Evolutionary conservation across 2,888 invertebrate species (phyloP).

Genomic region (Tetramorium bicarinatum): DNA sequence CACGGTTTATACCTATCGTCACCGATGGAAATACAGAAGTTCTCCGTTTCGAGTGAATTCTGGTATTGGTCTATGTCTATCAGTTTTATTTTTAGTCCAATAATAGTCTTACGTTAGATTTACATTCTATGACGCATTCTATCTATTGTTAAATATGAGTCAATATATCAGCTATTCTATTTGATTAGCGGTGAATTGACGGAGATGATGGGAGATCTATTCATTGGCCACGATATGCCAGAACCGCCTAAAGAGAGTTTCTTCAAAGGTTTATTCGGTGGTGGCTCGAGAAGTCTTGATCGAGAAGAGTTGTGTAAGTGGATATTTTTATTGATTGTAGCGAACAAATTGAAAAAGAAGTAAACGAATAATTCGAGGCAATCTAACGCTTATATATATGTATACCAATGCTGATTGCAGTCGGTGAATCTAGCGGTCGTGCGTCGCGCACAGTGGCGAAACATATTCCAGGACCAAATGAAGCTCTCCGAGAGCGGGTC

Average conservation of each 20-base stretch:
- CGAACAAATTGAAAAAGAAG: not conserved
- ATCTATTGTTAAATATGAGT: not conserved
- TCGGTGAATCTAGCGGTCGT: conserved; percentile 97
- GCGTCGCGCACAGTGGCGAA: conserved; percentile 95
- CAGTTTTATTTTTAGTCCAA: not conserved
- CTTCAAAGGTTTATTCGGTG: conserved; percentile 97
- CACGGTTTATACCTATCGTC: conserved; percentile 98
- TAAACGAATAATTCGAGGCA: not conserved
- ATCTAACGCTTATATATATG: not conserved
- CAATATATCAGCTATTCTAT: not conserved
- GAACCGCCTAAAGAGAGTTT: conserved; percentile 99
- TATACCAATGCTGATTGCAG: conserved; percentile 86
- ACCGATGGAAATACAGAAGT: conserved; percentile 98
- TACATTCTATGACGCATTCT: conserved; percentile 13
- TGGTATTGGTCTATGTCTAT: conserved; percentile 89
- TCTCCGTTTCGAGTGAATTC: conserved; percentile 97
- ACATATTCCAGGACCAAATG: conserved; percentile 92
- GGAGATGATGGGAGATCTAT: conserved; percentile 98
- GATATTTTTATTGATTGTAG: not conserved
- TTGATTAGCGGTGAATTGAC: conserved; percentile 92
- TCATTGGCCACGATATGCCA: conserved; percentile 97
- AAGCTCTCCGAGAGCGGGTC: conserved; percentile 92
- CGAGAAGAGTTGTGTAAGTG: conserved; percentile 97
- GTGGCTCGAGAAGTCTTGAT: conserved; percentile 93
- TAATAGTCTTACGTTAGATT: conserved; percentile 18